Evolutionary conservation across 2,888 invertebrate genomes (phyloP).

Genomic region (Hirtodrosophila duncani): DNA sequence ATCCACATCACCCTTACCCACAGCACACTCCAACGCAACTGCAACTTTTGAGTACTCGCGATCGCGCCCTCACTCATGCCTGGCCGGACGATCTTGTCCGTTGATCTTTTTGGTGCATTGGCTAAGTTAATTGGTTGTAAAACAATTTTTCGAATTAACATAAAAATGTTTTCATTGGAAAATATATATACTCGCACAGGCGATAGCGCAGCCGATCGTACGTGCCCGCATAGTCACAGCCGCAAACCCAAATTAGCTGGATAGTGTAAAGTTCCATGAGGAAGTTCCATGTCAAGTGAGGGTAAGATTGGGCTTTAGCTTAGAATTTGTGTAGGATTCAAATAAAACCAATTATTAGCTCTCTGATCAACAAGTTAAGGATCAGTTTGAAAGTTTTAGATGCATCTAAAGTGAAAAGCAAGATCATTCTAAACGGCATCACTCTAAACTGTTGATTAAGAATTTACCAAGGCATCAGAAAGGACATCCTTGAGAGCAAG

Average conservation of each 20-base stretch:
- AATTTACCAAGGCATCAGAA: too few species aligned
- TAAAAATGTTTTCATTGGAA: constrained; percentile 72
- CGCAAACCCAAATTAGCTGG: too few species aligned
- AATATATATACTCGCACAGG: constrained; percentile 48
- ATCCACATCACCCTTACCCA: constrained; percentile 16
- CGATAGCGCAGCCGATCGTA: constrained; percentile 35
- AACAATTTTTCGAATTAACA: constrained; percentile 73
- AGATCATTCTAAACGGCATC: too few species aligned
- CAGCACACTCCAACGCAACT: background rate
- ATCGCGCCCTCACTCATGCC: constrained; percentile 5
- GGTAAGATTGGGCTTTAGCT: constrained; percentile 1
- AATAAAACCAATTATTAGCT: too few species aligned
- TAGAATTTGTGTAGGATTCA: too few species aligned
- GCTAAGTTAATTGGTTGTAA: constrained; percentile 75
- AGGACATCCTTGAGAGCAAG: too few species aligned
- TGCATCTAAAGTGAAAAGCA: too few species aligned
- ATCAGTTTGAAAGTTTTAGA: too few species aligned
- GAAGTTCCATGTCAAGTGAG: constrained; percentile 6
- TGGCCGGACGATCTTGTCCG: constrained; percentile 64
- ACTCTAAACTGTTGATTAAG: too few species aligned
- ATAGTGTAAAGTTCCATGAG: too few species aligned
- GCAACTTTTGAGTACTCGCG: too few species aligned
- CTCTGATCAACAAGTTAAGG: too few species aligned
- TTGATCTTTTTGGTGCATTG: constrained; percentile 75
- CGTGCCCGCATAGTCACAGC: constrained; percentile 33